Evolutionary conservation across 2,888 invertebrate genomes (phyloP).

Genomic region (Drosophila koepferae): DNA sequence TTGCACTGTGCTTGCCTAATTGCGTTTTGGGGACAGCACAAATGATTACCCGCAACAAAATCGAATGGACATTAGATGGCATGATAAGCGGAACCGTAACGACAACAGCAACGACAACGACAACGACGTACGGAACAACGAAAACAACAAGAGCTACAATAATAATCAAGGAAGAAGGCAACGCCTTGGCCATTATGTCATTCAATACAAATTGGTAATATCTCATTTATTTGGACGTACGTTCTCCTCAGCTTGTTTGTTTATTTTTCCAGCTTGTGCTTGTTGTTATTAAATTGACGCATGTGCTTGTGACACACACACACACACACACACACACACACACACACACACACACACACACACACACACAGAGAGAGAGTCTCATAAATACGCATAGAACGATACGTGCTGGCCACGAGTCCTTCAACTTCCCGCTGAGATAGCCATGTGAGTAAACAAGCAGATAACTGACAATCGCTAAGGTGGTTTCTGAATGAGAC

Average conservation of each 20-base stretch:
- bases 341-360: conserved; percentile 41
- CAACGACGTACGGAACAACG: background rate
- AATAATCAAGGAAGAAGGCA: conserved; percentile 25
- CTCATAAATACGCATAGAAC: conserved; percentile 16
- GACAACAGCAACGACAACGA: conserved; percentile 5
- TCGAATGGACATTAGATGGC: conserved; percentile 18
- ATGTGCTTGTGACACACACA: conserved; percentile 59
- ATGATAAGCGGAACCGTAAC: conserved; percentile 40
- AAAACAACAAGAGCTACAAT: conserved; percentile 14
- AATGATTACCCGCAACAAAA: conserved; percentile 34
- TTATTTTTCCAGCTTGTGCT: conserved; percentile 38
- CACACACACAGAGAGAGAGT: background rate
- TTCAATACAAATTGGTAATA: conserved; percentile 79
- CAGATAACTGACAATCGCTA: conserved; percentile 16
- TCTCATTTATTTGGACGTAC: conserved; percentile 71
- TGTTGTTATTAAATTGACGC: conserved; percentile 68
- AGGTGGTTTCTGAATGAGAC: background rate
- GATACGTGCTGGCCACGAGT: conserved; percentile 53
- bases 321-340: no score
- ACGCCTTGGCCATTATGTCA: conserved; percentile 67
- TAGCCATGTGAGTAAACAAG: conserved; percentile 38
- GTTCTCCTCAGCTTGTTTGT: conserved; percentile 18
- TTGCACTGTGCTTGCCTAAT: conserved; percentile 66
- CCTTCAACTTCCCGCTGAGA: conserved; percentile 40
- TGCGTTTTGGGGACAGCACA: conserved; percentile 57